Evolutionary conservation across 2,113 vertebrate species (phyloP).

Genomic region (Gallinago jamesoni): DNA sequence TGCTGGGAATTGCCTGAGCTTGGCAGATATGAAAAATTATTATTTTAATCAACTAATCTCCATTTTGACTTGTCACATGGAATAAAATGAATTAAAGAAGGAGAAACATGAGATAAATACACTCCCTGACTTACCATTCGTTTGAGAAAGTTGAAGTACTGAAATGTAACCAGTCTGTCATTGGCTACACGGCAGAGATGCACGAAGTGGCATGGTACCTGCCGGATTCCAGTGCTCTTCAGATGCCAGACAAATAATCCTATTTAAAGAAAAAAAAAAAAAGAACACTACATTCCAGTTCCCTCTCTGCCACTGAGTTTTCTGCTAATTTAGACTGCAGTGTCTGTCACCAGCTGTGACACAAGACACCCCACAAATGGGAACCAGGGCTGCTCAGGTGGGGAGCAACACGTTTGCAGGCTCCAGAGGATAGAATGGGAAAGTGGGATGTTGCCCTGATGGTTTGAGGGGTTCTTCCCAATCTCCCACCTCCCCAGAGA

Average conservation of each 20-base stretch:
- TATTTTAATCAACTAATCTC: background rate
- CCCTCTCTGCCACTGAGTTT: background rate
- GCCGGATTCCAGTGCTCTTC: slow-evolving; percentile 38
- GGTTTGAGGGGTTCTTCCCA: background rate
- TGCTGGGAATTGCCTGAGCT: accelerated
- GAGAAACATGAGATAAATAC: background rate
- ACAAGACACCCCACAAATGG: background rate
- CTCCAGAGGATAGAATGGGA: background rate
- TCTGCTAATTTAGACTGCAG: background rate
- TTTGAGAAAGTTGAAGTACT: slow-evolving; percentile 85
- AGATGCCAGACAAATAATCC: slow-evolving; percentile 74
- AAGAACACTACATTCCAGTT: background rate
- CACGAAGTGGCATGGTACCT: slow-evolving; percentile 58
- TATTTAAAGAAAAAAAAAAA: background rate
- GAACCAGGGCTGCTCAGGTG: accelerated
- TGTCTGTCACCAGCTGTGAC: background rate
- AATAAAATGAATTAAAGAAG: background rate
- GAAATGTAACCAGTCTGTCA: slow-evolving; percentile 80
- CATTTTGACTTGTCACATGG: background rate
- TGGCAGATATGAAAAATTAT: background rate
- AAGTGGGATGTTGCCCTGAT: accelerated
- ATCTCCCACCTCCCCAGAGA: too few species aligned
- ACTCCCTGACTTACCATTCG: slow-evolving; percentile 80
- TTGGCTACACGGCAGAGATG: slow-evolving; percentile 69
- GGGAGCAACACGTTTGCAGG: background rate